Evolutionary conservation across 92 coral and sea anemone species (phyloP).

Genomic region (Heliopora coerulea): DNA sequence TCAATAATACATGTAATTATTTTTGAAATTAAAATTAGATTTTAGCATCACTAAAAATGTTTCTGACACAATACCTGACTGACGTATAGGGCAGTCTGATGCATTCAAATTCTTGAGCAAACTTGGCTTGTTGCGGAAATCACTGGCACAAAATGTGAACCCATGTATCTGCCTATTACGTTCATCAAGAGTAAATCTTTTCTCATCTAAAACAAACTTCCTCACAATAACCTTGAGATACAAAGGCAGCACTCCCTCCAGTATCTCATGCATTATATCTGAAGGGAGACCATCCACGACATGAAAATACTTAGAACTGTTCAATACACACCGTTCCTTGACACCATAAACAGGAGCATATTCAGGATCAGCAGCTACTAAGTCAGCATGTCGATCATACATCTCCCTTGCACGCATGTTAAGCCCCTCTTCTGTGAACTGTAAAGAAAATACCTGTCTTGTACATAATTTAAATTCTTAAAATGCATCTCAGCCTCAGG

Average conservation of each 20-base stretch:
- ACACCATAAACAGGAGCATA: slow-evolving; percentile 58
- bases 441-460: background rate
- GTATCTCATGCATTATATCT: slow-evolving; percentile 63
- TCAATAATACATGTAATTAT: background rate
- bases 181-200: slow-evolving; percentile 37
- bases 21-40: background rate
- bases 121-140: slow-evolving; percentile 51
- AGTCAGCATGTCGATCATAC: slow-evolving; percentile 46
- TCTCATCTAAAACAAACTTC: slow-evolving; percentile 34
- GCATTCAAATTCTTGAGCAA: slow-evolving; percentile 21
- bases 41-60: too few species aligned
- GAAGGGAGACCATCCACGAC: slow-evolving; percentile 65
- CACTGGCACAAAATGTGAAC: slow-evolving; percentile 52
- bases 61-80: slow-evolving; percentile 46
- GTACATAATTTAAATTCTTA: background rate
- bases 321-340: slow-evolving; percentile 45
- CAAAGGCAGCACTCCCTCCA: slow-evolving; percentile 59
- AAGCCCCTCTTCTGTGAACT: slow-evolving; percentile 65
- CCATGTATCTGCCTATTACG: slow-evolving; percentile 42
- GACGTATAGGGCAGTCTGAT: slow-evolving; percentile 38
- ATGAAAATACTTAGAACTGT: slow-evolving; percentile 55
- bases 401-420: slow-evolving; percentile 37
- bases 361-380: slow-evolving; percentile 48
- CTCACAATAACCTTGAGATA: slow-evolving; percentile 49
- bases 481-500: too few species aligned